Percentiles rank a stretch among this genome's conserved stretches.
phyloP scores from a whole-genome alignment of 2,888 invertebrate species.

The Beris morrisii region DNA sequence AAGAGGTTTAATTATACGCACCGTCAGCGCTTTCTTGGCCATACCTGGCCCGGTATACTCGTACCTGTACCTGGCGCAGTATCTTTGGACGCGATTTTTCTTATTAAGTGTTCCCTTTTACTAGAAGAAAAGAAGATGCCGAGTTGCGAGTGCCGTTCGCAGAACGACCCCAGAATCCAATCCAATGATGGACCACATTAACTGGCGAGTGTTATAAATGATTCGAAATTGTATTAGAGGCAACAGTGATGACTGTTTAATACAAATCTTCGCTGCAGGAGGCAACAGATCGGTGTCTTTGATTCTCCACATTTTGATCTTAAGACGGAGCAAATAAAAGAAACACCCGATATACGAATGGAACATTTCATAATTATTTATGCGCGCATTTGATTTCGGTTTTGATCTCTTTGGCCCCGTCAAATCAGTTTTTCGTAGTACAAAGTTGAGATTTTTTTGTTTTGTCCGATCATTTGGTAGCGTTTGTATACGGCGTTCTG shows the following conservation, averaged over 20 bases:
- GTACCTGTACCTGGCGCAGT: neutral
- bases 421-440: constrained; percentile 16
- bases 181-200: constrained; percentile 34
- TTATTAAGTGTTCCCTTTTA: constrained; percentile 18
- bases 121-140: constrained; percentile 12
- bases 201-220: constrained; percentile 36
- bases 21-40: constrained; percentile 32
- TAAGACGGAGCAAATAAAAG: constrained; percentile 24
- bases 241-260: constrained; percentile 39
- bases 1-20: constrained; percentile 37
- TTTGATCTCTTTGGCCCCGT: constrained; percentile 23
- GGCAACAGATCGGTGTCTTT: constrained; percentile 37
- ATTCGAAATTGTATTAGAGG: constrained; percentile 30
- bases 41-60: neutral
- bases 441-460: too few species aligned
- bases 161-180: constrained; percentile 26
- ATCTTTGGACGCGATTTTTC: too few species aligned
- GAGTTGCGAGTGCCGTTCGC: neutral
- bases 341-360: constrained; percentile 29
- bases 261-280: constrained; percentile 38
- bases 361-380: constrained; percentile 38
- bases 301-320: constrained; percentile 31
- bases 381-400: constrained; percentile 35
- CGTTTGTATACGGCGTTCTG: neutral
- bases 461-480: too few species aligned